A percentile compares a stretch with the other conserved stretches of the same genome.
Evolutionary conservation across 2,797 vertebrate genomes (phyloP).

Genomic region (Poeciliopsis presidionis): DNA sequence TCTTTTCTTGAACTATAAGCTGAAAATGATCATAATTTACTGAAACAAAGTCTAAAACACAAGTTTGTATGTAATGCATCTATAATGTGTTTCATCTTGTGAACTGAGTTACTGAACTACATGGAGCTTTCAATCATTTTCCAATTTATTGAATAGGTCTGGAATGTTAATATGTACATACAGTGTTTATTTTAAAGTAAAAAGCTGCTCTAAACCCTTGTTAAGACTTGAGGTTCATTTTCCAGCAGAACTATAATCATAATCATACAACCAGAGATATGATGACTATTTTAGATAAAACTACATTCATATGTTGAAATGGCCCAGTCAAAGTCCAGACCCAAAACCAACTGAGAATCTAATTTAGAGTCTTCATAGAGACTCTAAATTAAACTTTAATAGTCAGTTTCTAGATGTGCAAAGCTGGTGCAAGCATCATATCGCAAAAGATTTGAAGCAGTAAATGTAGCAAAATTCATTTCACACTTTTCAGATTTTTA

Average conservation of each 20-base stretch:
- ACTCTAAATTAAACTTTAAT: background rate
- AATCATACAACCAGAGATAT: background rate
- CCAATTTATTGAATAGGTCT: background rate
- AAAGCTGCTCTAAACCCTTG: background rate
- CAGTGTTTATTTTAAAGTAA: background rate
- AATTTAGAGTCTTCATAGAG: background rate
- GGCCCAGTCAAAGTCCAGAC: background rate
- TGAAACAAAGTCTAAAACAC: background rate
- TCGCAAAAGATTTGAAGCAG: background rate
- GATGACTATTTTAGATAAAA: background rate
- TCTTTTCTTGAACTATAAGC: background rate
- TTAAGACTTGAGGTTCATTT: background rate
- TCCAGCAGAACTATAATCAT: background rate
- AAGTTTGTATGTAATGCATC: background rate
- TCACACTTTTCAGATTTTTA: background rate
- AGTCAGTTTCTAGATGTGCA: background rate
- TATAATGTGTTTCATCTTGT: background rate
- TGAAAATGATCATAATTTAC: background rate
- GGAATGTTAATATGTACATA: background rate
- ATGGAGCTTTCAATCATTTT: background rate
- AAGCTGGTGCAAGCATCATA: background rate
- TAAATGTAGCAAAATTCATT: background rate
- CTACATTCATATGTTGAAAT: background rate
- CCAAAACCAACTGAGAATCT: background rate
- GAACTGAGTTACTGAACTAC: background rate